These are phyloP conservation scores for Nasonovia ribisnigri DNA, from an alignment of 2,888 invertebrate genomes.

Conservation along the genomic window DNA sequence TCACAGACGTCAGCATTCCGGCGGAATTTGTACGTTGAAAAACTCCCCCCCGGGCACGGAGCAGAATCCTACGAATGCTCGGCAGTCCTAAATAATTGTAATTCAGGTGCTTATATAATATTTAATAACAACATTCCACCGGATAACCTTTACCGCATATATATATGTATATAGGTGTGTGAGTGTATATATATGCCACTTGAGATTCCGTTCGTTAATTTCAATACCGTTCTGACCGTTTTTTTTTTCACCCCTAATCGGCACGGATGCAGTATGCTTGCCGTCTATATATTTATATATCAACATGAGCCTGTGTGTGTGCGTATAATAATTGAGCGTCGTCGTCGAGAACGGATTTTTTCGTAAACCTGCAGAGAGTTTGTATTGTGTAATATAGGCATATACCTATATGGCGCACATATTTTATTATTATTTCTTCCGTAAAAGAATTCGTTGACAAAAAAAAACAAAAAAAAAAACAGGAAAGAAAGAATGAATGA, in stretches of 20 bases:
- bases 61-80: slow-evolving; percentile 56
- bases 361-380: not conserved
- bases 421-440: not conserved
- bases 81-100: slow-evolving; percentile 33
- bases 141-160: slow-evolving; percentile 9
- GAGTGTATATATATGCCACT: not conserved
- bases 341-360: not conserved
- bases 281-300: not conserved
- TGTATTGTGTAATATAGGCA: not conserved
- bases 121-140: slow-evolving; percentile 64
- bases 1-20: not conserved
- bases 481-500: not conserved
- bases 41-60: slow-evolving; percentile 23
- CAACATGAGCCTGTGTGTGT: not conserved
- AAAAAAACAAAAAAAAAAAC: not conserved
- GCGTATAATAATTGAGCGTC: not conserved
- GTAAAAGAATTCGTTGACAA: not conserved
- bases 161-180: not conserved
- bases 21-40: slow-evolving; percentile 31
- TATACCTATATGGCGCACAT: no score
- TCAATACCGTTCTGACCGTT: slow-evolving; percentile 35
- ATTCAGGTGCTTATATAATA: slow-evolving; percentile 61
- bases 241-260: not conserved
- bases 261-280: not conserved
- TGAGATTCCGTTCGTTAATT: slow-evolving; percentile 56